A percentile compares a stretch with the other conserved stretches of the same genome.
phyloP scores from a whole-genome alignment of 1,140 invertebrate genomes.

The Belonocnema kinseyi region DNA sequence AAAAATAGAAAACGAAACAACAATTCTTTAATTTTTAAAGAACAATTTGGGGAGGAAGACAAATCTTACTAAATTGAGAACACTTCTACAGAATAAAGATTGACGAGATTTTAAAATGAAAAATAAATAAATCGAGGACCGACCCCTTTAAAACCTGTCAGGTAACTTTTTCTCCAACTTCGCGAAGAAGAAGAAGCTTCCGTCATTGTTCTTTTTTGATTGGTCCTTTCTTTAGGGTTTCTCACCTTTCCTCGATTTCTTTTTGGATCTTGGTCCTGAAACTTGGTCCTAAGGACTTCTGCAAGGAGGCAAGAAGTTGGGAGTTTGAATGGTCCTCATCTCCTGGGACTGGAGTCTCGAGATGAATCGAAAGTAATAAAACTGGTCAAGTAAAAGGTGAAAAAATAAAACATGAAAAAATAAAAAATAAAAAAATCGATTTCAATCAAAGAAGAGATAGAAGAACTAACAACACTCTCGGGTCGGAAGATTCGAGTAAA shows the following conservation, averaged over 20 bases:
- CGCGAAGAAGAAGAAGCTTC: constrained; percentile 1
- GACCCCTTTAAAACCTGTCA: constrained; percentile 59
- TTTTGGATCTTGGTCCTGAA: constrained; percentile 1
- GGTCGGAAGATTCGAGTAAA: constrained; percentile 57
- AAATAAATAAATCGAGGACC: constrained; percentile 11
- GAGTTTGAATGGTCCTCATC: constrained; percentile 26
- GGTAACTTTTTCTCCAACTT: constrained; percentile 46
- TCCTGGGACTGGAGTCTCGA: not conserved
- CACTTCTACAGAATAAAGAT: not conserved
- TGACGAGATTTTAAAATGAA: not conserved
- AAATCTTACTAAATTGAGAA: not conserved
- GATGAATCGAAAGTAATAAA: no score
- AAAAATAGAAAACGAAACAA: no score
- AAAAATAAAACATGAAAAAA: no score
- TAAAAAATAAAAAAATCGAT: no score
- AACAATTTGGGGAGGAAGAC: no score
- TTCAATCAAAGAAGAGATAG: not conserved
- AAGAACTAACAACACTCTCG: constrained; percentile 47
- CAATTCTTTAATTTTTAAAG: no score
- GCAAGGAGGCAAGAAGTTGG: not conserved
- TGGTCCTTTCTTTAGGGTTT: not conserved
- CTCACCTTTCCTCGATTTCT: not conserved
- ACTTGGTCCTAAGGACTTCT: not conserved
- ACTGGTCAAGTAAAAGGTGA: no score
- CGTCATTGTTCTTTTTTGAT: not conserved